Conservation (phyloP, 2,888 invertebrate genomes). For the Iselma pallidipennis region DNA sequence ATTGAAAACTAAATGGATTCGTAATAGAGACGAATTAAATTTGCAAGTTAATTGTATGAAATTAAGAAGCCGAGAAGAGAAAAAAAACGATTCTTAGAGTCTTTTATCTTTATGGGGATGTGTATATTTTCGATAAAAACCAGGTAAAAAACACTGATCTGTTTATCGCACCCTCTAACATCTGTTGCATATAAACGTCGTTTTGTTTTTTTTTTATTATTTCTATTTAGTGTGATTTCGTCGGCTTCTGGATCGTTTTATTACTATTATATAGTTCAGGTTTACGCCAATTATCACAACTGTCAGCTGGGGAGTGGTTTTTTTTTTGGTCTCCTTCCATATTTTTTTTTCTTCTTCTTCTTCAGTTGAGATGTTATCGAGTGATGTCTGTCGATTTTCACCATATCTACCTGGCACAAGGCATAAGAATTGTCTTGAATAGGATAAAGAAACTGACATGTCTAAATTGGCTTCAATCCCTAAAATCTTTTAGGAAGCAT, state of each 20-base stretch:
- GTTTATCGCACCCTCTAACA: constrained; percentile 5
- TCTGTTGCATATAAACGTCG: constrained; percentile 25
- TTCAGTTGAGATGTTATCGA: constrained; percentile 26
- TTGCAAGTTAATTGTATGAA: not conserved
- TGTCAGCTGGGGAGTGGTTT: constrained; percentile 43
- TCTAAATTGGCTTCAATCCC: constrained; percentile 44
- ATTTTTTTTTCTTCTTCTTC: not conserved
- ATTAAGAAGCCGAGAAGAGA: not conserved
- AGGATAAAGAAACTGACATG: constrained; percentile 35
- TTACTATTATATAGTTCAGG: constrained; percentile 38
- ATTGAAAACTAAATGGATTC: not conserved
- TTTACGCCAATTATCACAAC: constrained; percentile 47
- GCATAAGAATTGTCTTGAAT: constrained; percentile 4
- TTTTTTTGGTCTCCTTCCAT: constrained; percentile 7
- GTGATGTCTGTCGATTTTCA: constrained; percentile 24
- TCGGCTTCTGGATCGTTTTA: constrained; percentile 25
- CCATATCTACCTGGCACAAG: constrained; percentile 25
- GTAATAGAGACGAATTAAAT: not conserved
- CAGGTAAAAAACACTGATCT: not conserved
- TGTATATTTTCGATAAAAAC: not conserved
- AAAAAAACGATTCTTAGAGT: not conserved
- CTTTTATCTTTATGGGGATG: not conserved
- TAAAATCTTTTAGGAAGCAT: constrained; percentile 37
- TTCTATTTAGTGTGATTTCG: not conserved
- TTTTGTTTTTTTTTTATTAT: constrained; percentile 17